These are phyloP conservation scores for Microchirus variegatus DNA, from an alignment of 2,797 vertebrate species.

Conservation along the genomic window DNA sequence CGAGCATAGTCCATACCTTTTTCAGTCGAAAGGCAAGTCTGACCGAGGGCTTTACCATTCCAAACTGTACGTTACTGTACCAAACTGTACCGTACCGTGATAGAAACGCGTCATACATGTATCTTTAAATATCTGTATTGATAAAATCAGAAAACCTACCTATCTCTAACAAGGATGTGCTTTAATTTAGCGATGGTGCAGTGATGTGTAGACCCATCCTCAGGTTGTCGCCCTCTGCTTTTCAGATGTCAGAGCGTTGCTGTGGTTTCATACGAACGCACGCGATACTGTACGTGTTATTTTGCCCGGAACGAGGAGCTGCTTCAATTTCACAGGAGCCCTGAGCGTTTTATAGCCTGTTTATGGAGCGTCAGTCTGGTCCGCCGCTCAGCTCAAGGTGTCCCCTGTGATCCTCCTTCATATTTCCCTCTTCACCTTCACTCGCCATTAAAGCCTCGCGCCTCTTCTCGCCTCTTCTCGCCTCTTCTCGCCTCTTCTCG, in stretches of 20 bases:
- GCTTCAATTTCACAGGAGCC: slow-evolving; percentile 33
- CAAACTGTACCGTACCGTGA: no score
- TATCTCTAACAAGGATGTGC: neutral
- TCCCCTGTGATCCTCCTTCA: slow-evolving; percentile 46
- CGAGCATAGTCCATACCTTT: no score
- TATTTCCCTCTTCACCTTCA: slow-evolving; percentile 43
- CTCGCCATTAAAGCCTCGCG: slow-evolving; percentile 33
- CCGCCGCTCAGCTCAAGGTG: slow-evolving; percentile 24
- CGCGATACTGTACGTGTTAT: slow-evolving; percentile 18
- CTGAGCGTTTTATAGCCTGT: neutral
- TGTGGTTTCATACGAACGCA: slow-evolving; percentile 19
- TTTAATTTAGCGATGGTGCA: slow-evolving; percentile 7
- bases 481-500: slow-evolving; percentile 23
- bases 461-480: slow-evolving; percentile 34
- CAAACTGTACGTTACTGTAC: no score
- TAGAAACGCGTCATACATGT: no score
- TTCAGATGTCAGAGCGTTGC: slow-evolving; percentile 12
- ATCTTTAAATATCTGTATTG: no score
- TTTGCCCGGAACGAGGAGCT: slow-evolving; percentile 20
- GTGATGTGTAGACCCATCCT: neutral
- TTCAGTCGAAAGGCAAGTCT: no score
- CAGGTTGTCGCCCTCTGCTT: neutral
- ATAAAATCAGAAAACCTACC: no score
- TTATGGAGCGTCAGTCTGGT: neutral
- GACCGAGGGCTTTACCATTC: no score